These are phyloP conservation scores for Ganaspis brasiliensis DNA, from an alignment of 2,888 invertebrate genomes.

Conservation along the genomic window DNA sequence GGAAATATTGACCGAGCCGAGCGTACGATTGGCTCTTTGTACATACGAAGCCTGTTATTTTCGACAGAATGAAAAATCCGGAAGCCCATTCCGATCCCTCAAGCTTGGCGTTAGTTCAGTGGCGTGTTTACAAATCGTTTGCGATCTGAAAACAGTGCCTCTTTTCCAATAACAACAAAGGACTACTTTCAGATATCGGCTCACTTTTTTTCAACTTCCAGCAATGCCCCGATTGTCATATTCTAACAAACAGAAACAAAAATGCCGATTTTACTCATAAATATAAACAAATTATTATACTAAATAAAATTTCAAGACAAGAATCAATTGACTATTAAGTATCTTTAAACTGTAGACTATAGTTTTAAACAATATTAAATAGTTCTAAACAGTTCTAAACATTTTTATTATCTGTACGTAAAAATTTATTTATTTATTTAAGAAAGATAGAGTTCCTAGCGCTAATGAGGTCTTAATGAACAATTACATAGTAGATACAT, in stretches of 20 bases:
- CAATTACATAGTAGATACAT: too few species aligned
- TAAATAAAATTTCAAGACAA: too few species aligned
- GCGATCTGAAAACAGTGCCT: conserved; percentile 30
- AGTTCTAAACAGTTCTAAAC: too few species aligned
- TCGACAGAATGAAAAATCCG: conserved; percentile 28
- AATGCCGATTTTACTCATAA: too few species aligned
- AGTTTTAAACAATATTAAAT: too few species aligned
- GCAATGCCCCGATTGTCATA: background rate
- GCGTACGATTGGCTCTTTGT: conserved; percentile 30
- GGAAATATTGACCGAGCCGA: conserved; percentile 39
- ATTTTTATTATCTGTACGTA: too few species aligned
- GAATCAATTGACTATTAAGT: too few species aligned
- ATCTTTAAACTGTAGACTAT: too few species aligned
- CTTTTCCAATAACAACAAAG: conserved; percentile 12
- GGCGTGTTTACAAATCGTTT: conserved; percentile 39
- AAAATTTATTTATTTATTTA: too few species aligned
- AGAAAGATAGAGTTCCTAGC: too few species aligned
- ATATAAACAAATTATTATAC: too few species aligned
- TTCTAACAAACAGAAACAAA: background rate
- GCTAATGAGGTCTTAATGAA: too few species aligned
- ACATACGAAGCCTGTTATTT: conserved; percentile 20
- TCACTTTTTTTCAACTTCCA: background rate
- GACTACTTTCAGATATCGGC: conserved; percentile 15
- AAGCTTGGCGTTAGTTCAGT: conserved; percentile 36
- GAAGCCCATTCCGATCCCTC: conserved; percentile 19